Evolutionary conservation across 2,797 vertebrate genomes (phyloP).

Genomic region (Mustela erminea): DNA sequence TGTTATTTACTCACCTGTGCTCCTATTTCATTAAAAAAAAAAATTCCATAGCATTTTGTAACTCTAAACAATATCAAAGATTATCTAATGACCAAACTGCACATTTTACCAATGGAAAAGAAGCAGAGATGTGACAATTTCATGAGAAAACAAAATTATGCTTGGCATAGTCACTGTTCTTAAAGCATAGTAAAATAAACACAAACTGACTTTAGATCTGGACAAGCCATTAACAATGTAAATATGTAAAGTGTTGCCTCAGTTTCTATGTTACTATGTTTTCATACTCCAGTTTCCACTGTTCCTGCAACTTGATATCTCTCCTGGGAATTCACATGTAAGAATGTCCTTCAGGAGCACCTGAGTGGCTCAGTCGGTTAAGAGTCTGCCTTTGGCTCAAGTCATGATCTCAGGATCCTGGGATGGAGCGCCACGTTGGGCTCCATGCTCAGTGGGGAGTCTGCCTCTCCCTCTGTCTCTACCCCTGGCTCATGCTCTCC

Average conservation of each 20-base stretch:
- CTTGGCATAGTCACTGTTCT: not conserved
- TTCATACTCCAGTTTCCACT: not conserved
- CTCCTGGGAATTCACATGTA: not conserved
- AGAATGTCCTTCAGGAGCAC: not conserved
- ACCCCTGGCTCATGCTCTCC: no score
- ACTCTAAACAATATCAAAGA: constrained; percentile 20
- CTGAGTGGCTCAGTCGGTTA: not conserved
- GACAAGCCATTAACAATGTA: not conserved
- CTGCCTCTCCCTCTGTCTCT: not conserved
- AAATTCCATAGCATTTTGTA: not conserved
- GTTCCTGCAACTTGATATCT: not conserved
- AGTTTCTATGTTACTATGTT: not conserved
- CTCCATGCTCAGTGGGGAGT: not conserved
- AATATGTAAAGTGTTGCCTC: not conserved
- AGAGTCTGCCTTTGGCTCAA: not conserved
- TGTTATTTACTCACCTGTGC: not conserved
- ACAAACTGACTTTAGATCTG: not conserved
- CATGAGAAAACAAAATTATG: not conserved
- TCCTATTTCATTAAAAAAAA: not conserved
- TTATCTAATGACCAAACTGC: not conserved
- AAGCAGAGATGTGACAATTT: not conserved
- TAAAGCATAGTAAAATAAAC: not conserved
- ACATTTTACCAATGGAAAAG: not conserved
- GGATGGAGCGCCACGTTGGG: not conserved
- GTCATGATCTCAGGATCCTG: not conserved